Evolutionary conservation across 2,113 vertebrate species (phyloP).

Genomic region (Datnioides undecimradiatus): DNA sequence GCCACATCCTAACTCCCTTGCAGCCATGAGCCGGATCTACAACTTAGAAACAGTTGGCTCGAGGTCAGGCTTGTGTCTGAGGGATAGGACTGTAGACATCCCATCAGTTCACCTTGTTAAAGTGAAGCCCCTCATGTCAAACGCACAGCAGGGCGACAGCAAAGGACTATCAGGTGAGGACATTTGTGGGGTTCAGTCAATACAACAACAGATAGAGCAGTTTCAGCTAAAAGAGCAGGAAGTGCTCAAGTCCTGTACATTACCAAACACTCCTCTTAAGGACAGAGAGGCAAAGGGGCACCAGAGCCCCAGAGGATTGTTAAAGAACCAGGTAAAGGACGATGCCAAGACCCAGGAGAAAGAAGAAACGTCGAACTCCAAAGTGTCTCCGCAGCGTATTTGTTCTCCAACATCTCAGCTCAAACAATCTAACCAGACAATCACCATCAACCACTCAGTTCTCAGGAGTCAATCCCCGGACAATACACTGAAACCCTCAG

Average conservation of each 20-base stretch:
- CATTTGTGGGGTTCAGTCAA: conserved; percentile 50
- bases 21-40: conserved; percentile 85
- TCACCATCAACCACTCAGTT: conserved; percentile 49
- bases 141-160: conserved; percentile 54
- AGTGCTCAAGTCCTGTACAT: conserved; percentile 32
- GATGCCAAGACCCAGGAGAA: conserved; percentile 40
- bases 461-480: conserved; percentile 68
- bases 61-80: conserved; percentile 73
- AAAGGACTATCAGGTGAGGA: conserved; percentile 51
- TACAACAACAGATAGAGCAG: conserved; percentile 77
- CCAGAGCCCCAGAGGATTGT: conserved; percentile 53
- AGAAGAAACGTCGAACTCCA: conserved; percentile 44
- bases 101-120: conserved; percentile 73
- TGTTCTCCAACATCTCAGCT: conserved; percentile 49
- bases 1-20: conserved; percentile 61
- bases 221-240: conserved; percentile 81
- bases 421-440: conserved; percentile 54
- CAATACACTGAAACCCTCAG: conserved; percentile 46
- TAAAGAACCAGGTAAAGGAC: conserved; percentile 39
- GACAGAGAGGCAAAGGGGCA: conserved; percentile 44
- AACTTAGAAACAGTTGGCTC: conserved; percentile 79
- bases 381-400: conserved; percentile 45
- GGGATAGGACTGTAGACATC: conserved; percentile 71
- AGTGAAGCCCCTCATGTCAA: conserved; percentile 67
- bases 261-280: conserved; percentile 15